Base-by-base conservation (phyloP, 2,888 invertebrate genomes). In the Apamea crenata region DNA sequence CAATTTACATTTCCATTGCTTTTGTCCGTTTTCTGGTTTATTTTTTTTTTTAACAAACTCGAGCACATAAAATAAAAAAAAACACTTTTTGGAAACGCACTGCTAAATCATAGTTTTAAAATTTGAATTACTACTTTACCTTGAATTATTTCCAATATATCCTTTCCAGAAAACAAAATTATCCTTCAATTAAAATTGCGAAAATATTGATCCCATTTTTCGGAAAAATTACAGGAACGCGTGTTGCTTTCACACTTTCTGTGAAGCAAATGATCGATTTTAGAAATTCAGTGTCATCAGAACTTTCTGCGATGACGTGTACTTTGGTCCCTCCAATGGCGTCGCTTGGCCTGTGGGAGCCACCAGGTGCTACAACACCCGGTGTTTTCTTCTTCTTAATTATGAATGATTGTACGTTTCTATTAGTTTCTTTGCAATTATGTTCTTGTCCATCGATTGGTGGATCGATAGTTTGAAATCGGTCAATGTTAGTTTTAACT, bases 341-440 rank as follows among this genome's bases (percentile, higher is more conserved):
- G 81, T 78, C 72, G 78, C 74, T 80, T 80, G 79, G 67, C 72
- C 69, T 83, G 82, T 96, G 96, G 84, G 95, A 96, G 92, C 61
- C 2, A 8, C 44, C 96, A 95, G 76, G 82, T 96, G 96, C 74
- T 73, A 67, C 74, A 90, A 88, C 93, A 93, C 89, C 92, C 90
- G 93, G 91, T 89, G 86, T 90, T 92, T 93, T 94, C 94, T 93
- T 93, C 82, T 76, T 87, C 87, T 96, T 91, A 95, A 96, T 95
- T 93, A 95, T 96, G 87, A 78, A 96, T 93, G 91, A 88, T 80
- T 76, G 84, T 86, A 86, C 78, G 83, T 85, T 80, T 68, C 61
- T 84, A 65, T 84, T 81, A 79, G 78, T 87, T 86, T 91, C 89
- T 90, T 81, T 75, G 81, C 86, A 88, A 87, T 88, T 87, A 86